Conservation (phyloP, 2,113 vertebrate species). For the pig (Sus scrofa) region DNA sequence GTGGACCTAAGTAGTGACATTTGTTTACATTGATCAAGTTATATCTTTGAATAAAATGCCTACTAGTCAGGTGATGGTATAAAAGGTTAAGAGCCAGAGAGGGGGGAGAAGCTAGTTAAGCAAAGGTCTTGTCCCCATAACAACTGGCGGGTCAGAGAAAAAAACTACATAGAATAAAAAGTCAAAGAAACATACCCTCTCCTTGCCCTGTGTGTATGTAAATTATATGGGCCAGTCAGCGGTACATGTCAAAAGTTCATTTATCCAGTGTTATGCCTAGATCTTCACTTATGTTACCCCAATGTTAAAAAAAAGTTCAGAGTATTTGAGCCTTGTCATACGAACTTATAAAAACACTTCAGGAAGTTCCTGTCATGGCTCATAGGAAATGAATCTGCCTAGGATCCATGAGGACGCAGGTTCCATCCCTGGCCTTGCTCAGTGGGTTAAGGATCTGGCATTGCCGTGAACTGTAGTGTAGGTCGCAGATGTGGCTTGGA, state of each 20-base stretch:
- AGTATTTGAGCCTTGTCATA: neutral
- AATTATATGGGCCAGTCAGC: neutral
- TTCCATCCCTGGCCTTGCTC: no score
- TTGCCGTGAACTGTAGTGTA: no score
- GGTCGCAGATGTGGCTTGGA: no score
- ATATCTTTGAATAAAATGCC: constrained; percentile 31
- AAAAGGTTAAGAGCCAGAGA: neutral
- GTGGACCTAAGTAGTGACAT: neutral
- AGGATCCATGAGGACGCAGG: no score
- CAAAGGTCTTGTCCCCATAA: neutral
- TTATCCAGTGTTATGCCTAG: neutral
- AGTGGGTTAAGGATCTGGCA: no score
- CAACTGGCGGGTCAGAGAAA: neutral
- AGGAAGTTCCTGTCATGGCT: no score
- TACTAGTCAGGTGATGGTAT: neutral
- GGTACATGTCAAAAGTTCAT: neutral
- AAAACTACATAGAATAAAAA: neutral
- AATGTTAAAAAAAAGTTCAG: neutral
- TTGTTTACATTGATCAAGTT: neutral
- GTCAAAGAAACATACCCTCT: neutral
- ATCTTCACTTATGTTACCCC: neutral
- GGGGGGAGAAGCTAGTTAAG: neutral
- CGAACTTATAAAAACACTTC: neutral
- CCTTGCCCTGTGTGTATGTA: neutral
- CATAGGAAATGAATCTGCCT: no score